Base-by-base conservation (phyloP, 2,113 vertebrate species). In the Antennarius striatus region DNA sequence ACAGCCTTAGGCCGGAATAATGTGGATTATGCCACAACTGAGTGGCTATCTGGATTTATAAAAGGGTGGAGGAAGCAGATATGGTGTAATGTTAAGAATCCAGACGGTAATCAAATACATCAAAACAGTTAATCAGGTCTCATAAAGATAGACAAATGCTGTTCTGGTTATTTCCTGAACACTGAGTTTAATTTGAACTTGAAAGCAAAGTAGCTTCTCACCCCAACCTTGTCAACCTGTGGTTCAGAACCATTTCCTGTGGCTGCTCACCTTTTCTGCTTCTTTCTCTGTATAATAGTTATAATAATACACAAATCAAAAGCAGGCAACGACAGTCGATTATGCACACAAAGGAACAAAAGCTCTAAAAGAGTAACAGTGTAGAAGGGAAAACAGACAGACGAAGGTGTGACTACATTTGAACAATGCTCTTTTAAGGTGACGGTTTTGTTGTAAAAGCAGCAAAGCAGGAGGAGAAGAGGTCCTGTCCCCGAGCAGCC, bases 401-500 rank as follows among this genome's bases (percentile, higher is more conserved):
- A 68, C 42, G 57, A 67, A 45, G 7, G 32, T 36, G 32, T 5
- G 32, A 36, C 32, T 36, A 42, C 49, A 39, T 49, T 48, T 16
- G 64, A 80, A 86, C 68, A 88, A 77, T 73, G 57, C 48, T 62
- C 63, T 10, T 79, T 73, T 55, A 28, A 76, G 73, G 67, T 53
- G 62, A 73, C 15, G 47, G 30, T 17, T 70, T 62, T 56, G 73
- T 73, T 83, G 67, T 64, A 67, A 78, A 66, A 75, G 73, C 80
- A 71, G 52, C 49, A 11, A 63, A 67, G 79, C 77, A 71, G 73
- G 74, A 54, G 81, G 67, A 46, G 63, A 68, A 63, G 55, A 79
- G 89, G 87, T 88, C 73, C 86, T 82, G 86, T 88, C 89, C 86
- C 89, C 9, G 13, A 90, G 72, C 63, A 53, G 70, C 79, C 75